phyloP scores from a whole-genome alignment of 2,113 vertebrate genomes.

The Mungos mungo region DNA sequence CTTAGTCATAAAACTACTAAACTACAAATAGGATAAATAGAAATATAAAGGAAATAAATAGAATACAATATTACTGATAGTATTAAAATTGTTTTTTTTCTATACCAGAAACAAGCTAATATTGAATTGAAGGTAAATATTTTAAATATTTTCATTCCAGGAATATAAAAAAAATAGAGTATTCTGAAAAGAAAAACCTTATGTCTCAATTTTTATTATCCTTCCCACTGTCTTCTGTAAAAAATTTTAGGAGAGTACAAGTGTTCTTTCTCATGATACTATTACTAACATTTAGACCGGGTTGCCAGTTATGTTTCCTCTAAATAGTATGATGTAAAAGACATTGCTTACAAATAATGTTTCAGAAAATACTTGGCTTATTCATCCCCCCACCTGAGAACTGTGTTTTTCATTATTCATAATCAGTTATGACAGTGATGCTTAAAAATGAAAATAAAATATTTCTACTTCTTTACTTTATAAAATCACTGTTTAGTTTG shows the following conservation, averaged over 20 bases:
- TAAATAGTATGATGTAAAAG: conserved; percentile 12
- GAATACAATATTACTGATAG: not conserved
- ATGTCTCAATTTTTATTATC: conserved; percentile 29
- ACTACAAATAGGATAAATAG: not conserved
- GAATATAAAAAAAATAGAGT: not conserved
- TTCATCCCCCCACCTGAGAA: conserved; percentile 15
- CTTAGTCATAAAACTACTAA: conserved; percentile 48
- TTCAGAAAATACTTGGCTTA: not conserved
- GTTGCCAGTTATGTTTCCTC: not conserved
- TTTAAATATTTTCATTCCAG: not conserved
- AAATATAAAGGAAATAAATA: not conserved
- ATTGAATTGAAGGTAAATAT: not conserved
- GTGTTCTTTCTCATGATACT: not conserved
- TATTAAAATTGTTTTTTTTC: not conserved
- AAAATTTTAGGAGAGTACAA: not conserved
- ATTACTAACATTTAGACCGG: not conserved
- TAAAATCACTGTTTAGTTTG: not conserved
- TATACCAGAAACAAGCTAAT: conserved; percentile 12
- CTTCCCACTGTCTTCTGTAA: not conserved
- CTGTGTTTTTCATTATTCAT: conserved; percentile 21
- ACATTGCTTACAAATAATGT: not conserved
- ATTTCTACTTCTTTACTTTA: not conserved
- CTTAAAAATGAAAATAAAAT: conserved; percentile 32
- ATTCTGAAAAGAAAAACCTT: conserved; percentile 15
- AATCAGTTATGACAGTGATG: not conserved